Evolutionary conservation across 2,797 vertebrate species (phyloP).

Genomic region (Cryptoprocta ferox): DNA sequence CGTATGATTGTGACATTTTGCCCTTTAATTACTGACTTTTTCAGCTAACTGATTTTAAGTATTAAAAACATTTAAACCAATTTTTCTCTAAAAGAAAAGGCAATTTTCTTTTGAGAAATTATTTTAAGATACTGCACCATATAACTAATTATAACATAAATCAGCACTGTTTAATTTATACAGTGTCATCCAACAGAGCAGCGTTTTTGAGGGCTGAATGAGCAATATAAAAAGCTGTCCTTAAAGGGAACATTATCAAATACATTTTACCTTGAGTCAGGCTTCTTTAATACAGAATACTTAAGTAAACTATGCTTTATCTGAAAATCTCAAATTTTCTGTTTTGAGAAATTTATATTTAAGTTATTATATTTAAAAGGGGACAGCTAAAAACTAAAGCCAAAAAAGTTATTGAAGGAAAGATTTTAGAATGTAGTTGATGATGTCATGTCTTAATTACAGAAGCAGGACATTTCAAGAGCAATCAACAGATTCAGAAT

Average conservation of each 20-base stretch:
- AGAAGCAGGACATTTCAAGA: conserved; percentile 65
- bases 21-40: conserved; percentile 39
- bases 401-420: conserved; percentile 27
- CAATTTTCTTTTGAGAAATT: conserved; percentile 44
- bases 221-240: neutral
- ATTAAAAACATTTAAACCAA: conserved; percentile 26
- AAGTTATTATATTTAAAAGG: no score
- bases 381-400: neutral
- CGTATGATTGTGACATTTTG: neutral
- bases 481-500: conserved; percentile 70
- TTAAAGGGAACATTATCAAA: neutral
- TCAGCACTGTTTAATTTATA: conserved; percentile 56
- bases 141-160: conserved; percentile 69
- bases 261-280: neutral
- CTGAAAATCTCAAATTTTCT: neutral
- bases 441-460: conserved; percentile 57
- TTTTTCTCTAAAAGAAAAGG: conserved; percentile 41
- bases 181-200: conserved; percentile 21
- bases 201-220: neutral
- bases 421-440: conserved; percentile 42
- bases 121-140: conserved; percentile 32
- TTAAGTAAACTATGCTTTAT: neutral
- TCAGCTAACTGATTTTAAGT: conserved; percentile 27
- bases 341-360: no score
- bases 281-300: neutral